These are phyloP conservation scores for Eleginops maclovinus DNA, from an alignment of 2,113 vertebrate genomes.

Conservation along the genomic window DNA sequence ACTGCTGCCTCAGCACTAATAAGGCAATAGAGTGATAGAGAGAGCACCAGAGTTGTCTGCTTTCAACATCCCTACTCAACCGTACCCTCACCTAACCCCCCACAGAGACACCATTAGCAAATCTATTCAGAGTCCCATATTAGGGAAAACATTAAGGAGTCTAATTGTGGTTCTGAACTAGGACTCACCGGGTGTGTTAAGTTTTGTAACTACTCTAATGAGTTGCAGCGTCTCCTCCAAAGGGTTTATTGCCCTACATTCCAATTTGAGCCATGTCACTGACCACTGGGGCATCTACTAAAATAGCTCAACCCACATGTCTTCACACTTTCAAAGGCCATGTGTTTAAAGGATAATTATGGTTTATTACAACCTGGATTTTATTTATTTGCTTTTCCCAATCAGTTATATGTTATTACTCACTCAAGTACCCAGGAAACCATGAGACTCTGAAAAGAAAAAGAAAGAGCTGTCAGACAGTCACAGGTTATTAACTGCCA, in stretches of 20 bases:
- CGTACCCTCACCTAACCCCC: constrained; percentile 67
- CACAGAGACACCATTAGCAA: constrained; percentile 69
- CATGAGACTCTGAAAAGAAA: background rate
- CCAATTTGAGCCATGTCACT: constrained; percentile 74
- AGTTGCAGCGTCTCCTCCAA: constrained; percentile 67
- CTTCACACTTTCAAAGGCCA: constrained; percentile 29
- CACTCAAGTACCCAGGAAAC: background rate
- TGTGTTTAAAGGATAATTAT: constrained; percentile 34
- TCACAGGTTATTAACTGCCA: background rate
- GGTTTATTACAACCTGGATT: background rate
- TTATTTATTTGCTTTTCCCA: background rate
- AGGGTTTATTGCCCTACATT: constrained; percentile 75
- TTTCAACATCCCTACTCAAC: constrained; percentile 76
- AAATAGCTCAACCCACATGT: constrained; percentile 70
- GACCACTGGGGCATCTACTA: constrained; percentile 62
- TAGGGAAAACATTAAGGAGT: constrained; percentile 73
- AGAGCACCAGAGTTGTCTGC: constrained; percentile 73
- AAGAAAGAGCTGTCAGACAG: background rate
- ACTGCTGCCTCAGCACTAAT: constrained; percentile 85
- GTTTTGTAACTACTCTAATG: constrained; percentile 72
- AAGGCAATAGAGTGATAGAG: constrained; percentile 78
- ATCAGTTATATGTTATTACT: constrained; percentile 2
- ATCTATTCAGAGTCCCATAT: constrained; percentile 73
- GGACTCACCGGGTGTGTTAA: constrained; percentile 64
- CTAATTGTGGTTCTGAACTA: constrained; percentile 75